Evolutionary conservation across 2,888 invertebrate species (phyloP).

Genomic region (Operophtera brumata): DNA sequence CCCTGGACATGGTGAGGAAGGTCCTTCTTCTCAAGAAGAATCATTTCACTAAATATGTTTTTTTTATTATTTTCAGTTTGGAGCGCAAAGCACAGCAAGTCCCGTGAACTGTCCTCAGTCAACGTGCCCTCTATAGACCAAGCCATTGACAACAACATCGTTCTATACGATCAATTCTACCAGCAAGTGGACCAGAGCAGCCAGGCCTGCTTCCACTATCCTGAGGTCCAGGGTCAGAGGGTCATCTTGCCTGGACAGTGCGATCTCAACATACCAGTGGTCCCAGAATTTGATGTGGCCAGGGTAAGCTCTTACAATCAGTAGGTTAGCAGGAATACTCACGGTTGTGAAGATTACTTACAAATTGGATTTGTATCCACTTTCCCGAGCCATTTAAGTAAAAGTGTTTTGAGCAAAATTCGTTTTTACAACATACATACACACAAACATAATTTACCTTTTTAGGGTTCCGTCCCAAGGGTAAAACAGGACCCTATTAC

Average conservation of each 20-base stretch:
- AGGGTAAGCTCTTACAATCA: conserved; percentile 40
- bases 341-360: too few relatives aligned
- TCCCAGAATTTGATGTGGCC: conserved; percentile 47
- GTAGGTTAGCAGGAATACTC: too few relatives aligned
- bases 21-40: too few relatives aligned
- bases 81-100: conserved; percentile 67
- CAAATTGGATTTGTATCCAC: too few relatives aligned
- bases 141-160: conserved; percentile 42
- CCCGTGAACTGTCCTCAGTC: conserved; percentile 39
- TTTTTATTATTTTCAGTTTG: conserved; percentile 51
- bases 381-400: too few relatives aligned
- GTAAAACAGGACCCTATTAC: too few relatives aligned
- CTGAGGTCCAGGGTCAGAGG: conserved; percentile 41
- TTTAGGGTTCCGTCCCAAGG: too few relatives aligned
- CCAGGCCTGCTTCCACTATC: conserved; percentile 66
- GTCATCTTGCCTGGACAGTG: conserved; percentile 68
- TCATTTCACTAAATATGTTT: neutral
- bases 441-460: too few relatives aligned
- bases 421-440: too few relatives aligned
- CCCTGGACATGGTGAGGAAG: neutral
- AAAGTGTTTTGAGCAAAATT: too few relatives aligned
- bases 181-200: conserved; percentile 50
- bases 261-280: conserved; percentile 52
- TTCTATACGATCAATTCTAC: conserved; percentile 53
- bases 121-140: conserved; percentile 45